Base-by-base conservation (phyloP, 1,140 invertebrate species). In the Pogonomyrmex californicus region DNA sequence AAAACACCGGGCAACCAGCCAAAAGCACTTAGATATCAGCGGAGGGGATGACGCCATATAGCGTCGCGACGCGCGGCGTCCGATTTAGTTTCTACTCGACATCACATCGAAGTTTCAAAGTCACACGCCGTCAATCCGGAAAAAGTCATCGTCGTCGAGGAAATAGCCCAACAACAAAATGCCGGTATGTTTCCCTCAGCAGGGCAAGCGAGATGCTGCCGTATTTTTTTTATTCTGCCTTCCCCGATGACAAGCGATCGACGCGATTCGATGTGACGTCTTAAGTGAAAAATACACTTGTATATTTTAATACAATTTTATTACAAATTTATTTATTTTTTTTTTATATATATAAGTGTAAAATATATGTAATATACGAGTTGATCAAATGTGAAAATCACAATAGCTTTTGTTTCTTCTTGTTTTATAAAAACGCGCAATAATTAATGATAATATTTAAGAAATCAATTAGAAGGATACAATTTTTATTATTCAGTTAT, bases 21-120 rank as follows among this genome's bases (percentile, higher is more conserved):
- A 95, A 94, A 92, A 75, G 91, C 78, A 91, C 77, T 68, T 91
- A 91, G 93, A 93, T 88, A 94, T 93, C 91, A 89, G 68, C 81
- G 93, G 94, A 93, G 95, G 95, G 94, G 95, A 93, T 92, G 86
- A 92, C 88, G 88, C 91, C 93, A 95, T 95, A 95, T 95, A 95
- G 94, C 94, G 91, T 92, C 94, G 94, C 91, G 93, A 95, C 94
- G 92, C 91, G 78, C 91, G 23, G 87, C 86, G 86, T 94, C 87
- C 88, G 91, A 93, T 91, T 95, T 95, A 95, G 95, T 95, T 93
- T 93, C 79, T 87, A 92, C 89, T 88, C 90, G 82, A 85, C 88
- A 86, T 90, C 91, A 23, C 23, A 93, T 91, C 91, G 47, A 73
- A 75, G 87, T 93, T 92, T 88, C 89, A 93, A 93, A 94, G 86